These are phyloP conservation scores for Garra rufa DNA, from an alignment of 2,113 vertebrate genomes.

Conservation along the genomic window DNA sequence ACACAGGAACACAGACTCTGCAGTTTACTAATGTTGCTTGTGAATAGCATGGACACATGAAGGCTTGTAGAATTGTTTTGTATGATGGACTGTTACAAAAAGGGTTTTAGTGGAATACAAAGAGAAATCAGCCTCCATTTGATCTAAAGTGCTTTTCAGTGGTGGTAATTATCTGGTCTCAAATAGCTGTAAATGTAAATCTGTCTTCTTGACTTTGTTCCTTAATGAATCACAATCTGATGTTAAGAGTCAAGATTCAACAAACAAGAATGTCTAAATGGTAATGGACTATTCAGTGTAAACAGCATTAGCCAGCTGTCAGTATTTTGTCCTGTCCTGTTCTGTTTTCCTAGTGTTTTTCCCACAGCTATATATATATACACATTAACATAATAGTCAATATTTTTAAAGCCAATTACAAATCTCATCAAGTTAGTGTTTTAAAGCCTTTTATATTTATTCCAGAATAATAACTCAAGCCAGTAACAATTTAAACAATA, in stretches of 20 bases:
- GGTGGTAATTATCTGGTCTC: conserved; percentile 40
- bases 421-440: no score
- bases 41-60: conserved; percentile 36
- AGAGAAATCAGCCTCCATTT: conserved; percentile 43
- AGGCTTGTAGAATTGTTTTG: conserved; percentile 58
- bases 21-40: conserved; percentile 35
- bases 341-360: no score
- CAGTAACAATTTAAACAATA: no score
- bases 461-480: no score
- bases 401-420: no score
- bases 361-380: no score
- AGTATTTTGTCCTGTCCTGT: no score
- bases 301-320: neutral
- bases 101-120: conserved; percentile 40
- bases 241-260: neutral
- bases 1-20: neutral
- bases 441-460: no score
- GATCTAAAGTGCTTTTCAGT: conserved; percentile 40
- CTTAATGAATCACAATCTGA: conserved; percentile 4
- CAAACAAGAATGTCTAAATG: neutral
- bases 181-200: conserved; percentile 4
- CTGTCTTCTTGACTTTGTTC: neutral
- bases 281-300: neutral
- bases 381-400: no score
- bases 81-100: conserved; percentile 48